Evolutionary conservation across 2,797 vertebrate species (phyloP).

Genomic region (Silurus lanzhouensis): DNA sequence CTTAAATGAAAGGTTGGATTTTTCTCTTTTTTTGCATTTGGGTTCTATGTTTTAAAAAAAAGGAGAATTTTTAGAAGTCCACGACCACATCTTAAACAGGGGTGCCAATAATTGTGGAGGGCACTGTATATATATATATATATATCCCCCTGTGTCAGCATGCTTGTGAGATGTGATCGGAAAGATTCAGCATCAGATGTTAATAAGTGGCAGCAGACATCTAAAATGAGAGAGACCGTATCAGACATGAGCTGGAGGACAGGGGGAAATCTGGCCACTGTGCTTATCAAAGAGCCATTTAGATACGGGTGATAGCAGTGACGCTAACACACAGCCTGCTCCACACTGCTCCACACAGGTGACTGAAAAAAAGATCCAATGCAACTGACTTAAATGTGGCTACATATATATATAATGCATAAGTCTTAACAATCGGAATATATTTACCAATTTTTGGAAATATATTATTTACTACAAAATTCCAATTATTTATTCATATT

Average conservation of each 20-base stretch:
- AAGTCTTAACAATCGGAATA: neutral
- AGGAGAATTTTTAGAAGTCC: too few species aligned
- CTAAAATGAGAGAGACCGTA: slow-evolving; percentile 56
- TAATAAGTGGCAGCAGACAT: slow-evolving; percentile 55
- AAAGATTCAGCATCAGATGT: slow-evolving; percentile 55
- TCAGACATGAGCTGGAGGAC: slow-evolving; percentile 55
- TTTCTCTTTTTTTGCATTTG: too few species aligned
- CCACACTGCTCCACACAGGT: slow-evolving; percentile 25
- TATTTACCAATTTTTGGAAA: neutral
- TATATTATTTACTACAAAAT: neutral
- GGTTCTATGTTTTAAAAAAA: too few species aligned
- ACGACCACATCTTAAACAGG: too few species aligned
- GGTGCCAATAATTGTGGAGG: too few species aligned
- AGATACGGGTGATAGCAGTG: slow-evolving; percentile 42
- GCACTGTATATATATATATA: too few species aligned
- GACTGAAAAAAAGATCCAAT: slow-evolving; percentile 25
- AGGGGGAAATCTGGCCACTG: slow-evolving; percentile 54
- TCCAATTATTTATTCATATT: neutral
- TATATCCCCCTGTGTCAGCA: slow-evolving; percentile 46
- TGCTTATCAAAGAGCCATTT: slow-evolving; percentile 57
- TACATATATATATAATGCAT: neutral
- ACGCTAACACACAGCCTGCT: slow-evolving; percentile 24
- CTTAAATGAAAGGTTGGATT: too few species aligned
- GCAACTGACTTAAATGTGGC: neutral
- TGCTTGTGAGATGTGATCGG: slow-evolving; percentile 54